A percentile compares a stretch with the other conserved stretches of the same genome.
phyloP scores from a whole-genome alignment of 2,888 invertebrate species.

The Drosophila barbarae region DNA sequence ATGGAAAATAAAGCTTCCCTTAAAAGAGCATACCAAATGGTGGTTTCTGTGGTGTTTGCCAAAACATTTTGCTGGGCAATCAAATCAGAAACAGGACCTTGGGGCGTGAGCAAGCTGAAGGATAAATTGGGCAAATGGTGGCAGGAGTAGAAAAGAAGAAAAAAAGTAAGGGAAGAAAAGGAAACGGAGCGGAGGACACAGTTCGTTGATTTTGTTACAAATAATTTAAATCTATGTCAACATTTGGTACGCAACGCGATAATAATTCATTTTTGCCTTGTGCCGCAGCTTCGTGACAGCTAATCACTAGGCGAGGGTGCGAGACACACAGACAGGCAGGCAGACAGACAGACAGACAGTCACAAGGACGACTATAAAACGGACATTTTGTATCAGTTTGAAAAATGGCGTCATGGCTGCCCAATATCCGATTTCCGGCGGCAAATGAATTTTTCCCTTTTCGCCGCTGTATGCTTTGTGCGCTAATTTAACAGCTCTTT shows the following conservation, averaged over 20 bases:
- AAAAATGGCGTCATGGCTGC: slow-evolving; percentile 70
- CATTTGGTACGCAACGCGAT: slow-evolving; percentile 58
- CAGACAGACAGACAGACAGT: slow-evolving; percentile 16
- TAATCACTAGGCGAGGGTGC: slow-evolving; percentile 59
- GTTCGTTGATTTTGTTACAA: slow-evolving; percentile 69
- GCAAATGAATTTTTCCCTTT: slow-evolving; percentile 53
- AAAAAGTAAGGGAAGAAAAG: neutral
- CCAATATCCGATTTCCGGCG: slow-evolving; percentile 69
- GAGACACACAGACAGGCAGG: slow-evolving; percentile 7
- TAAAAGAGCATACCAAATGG: slow-evolving; percentile 22
- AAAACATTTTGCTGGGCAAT: slow-evolving; percentile 49
- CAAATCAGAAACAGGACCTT: slow-evolving; percentile 51
- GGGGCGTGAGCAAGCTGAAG: slow-evolving; percentile 23
- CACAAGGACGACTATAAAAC: slow-evolving; percentile 23
- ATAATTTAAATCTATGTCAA: slow-evolving; percentile 74
- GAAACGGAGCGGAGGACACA: slow-evolving; percentile 34
- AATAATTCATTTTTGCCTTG: slow-evolving; percentile 73
- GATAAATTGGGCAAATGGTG: slow-evolving; percentile 2
- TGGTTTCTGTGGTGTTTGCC: slow-evolving; percentile 30
- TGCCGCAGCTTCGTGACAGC: slow-evolving; percentile 65
- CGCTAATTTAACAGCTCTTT: slow-evolving; percentile 13
- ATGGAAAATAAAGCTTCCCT: neutral
- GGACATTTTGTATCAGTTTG: slow-evolving; percentile 55
- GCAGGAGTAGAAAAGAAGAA: neutral
- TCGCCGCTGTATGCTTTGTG: slow-evolving; percentile 1